Evolutionary conservation across 2,113 vertebrate genomes (phyloP).

Genomic region (Neogobius melanostomus): DNA sequence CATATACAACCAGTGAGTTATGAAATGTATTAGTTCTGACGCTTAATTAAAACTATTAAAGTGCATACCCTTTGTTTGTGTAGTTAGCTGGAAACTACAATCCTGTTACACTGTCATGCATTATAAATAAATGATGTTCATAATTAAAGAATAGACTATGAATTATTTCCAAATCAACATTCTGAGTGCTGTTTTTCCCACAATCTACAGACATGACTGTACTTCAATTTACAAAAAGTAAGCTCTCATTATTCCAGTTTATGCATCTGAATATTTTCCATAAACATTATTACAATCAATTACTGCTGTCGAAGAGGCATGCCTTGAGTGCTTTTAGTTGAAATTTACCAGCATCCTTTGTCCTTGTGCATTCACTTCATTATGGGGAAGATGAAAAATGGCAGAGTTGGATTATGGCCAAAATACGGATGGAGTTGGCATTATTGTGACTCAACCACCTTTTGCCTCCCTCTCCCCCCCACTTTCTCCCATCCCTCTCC

Average conservation of each 20-base stretch:
- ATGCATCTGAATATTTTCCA: conserved; percentile 18
- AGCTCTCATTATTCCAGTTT: conserved; percentile 2
- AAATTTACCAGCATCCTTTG: conserved; percentile 14
- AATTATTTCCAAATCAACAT: background rate
- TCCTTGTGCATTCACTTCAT: conserved; percentile 25
- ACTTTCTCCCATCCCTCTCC: background rate
- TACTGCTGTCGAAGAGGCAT: background rate
- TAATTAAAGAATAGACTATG: too few species aligned
- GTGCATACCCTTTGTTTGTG: too few species aligned
- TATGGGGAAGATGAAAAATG: conserved; percentile 18
- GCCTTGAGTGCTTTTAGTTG: conserved; percentile 15
- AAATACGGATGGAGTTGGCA: background rate
- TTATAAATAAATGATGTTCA: too few species aligned
- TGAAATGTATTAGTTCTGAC: too few species aligned
- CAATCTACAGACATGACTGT: background rate
- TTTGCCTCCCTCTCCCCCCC: background rate
- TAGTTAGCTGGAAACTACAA: too few species aligned
- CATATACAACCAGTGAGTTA: too few species aligned
- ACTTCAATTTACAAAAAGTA: background rate
- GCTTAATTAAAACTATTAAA: too few species aligned
- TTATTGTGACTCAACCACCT: conserved; percentile 38
- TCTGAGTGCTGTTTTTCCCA: background rate
- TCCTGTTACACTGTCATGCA: too few species aligned
- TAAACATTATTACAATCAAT: conserved; percentile 6
- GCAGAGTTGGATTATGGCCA: conserved; percentile 12